Evolutionary conservation across 2,888 invertebrate genomes (phyloP).

Genomic region (Agrilus biguttatus): DNA sequence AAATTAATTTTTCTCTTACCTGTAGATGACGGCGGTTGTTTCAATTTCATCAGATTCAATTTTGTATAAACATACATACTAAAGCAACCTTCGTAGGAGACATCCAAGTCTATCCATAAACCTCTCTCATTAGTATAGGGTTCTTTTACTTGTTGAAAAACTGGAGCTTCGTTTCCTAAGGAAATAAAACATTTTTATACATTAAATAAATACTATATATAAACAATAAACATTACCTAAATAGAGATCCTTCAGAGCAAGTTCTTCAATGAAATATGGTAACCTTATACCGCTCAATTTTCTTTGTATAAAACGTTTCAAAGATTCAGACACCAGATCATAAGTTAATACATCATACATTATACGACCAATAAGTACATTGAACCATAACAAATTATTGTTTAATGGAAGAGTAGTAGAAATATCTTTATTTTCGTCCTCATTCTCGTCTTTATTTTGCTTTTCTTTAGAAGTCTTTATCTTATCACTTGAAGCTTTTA

Average conservation of each 20-base stretch:
- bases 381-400: conserved; percentile 54
- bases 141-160: conserved; percentile 43
- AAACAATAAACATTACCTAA: conserved; percentile 37
- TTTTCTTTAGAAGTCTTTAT: background rate
- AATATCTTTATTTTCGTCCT: too few species aligned
- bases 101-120: conserved; percentile 75
- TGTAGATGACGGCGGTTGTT: conserved; percentile 18
- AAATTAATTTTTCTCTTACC: conserved; percentile 1
- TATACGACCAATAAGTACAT: conserved; percentile 61
- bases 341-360: conserved; percentile 73
- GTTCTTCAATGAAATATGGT: conserved; percentile 78
- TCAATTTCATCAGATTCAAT: conserved; percentile 64
- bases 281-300: conserved; percentile 76
- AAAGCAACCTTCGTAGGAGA: conserved; percentile 65
- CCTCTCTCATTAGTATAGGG: conserved; percentile 69
- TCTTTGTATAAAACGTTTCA: conserved; percentile 69
- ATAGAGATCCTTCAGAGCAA: conserved; percentile 60
- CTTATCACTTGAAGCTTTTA: background rate
- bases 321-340: conserved; percentile 47
- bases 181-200: background rate
- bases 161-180: conserved; percentile 41
- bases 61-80: conserved; percentile 78
- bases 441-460: background rate
- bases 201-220: background rate
- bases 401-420: too few species aligned